Evolutionary conservation across 2,113 vertebrate species (phyloP).

Genomic region (Ceyx margarethae): DNA sequence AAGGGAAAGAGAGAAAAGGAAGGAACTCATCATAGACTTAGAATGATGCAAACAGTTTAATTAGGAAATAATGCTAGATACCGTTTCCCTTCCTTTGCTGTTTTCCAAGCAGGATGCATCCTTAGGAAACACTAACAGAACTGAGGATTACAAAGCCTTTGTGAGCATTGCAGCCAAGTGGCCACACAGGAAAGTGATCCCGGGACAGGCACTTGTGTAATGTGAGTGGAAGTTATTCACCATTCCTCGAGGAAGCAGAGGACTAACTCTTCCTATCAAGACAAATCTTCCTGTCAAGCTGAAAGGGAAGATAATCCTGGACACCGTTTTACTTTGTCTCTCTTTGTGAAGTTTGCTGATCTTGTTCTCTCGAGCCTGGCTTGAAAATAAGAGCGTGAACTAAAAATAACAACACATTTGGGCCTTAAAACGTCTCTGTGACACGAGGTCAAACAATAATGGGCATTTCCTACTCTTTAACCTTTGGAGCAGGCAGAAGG

Average conservation of each 20-base stretch:
- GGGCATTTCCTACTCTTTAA: slow-evolving; percentile 77
- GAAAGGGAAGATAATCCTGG: slow-evolving; percentile 30
- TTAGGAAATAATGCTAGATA: slow-evolving; percentile 65
- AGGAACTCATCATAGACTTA: slow-evolving; percentile 52
- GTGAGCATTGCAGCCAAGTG: slow-evolving; percentile 39
- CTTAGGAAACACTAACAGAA: slow-evolving; percentile 65
- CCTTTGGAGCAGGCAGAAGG: slow-evolving; percentile 70
- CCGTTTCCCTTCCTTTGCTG: slow-evolving; percentile 56
- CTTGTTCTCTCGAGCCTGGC: not conserved
- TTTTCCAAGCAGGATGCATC: slow-evolving; percentile 66
- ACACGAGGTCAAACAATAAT: slow-evolving; percentile 68
- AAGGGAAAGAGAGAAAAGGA: slow-evolving; percentile 52
- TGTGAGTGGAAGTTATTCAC: slow-evolving; percentile 52
- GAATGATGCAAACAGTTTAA: slow-evolving; percentile 62
- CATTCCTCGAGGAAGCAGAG: slow-evolving; percentile 49
- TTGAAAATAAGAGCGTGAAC: slow-evolving; percentile 43
- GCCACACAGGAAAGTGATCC: slow-evolving; percentile 62
- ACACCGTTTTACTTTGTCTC: slow-evolving; percentile 10
- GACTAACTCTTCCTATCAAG: not conserved
- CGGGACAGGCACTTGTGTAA: slow-evolving; percentile 27
- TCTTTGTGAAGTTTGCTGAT: slow-evolving; percentile 15
- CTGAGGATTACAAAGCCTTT: slow-evolving; percentile 38
- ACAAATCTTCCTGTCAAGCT: slow-evolving; percentile 44
- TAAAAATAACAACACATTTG: slow-evolving; percentile 63
- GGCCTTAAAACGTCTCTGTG: slow-evolving; percentile 55